phyloP scores from a whole-genome alignment of 2,888 invertebrate genomes.

The Flexamia atlantica region DNA sequence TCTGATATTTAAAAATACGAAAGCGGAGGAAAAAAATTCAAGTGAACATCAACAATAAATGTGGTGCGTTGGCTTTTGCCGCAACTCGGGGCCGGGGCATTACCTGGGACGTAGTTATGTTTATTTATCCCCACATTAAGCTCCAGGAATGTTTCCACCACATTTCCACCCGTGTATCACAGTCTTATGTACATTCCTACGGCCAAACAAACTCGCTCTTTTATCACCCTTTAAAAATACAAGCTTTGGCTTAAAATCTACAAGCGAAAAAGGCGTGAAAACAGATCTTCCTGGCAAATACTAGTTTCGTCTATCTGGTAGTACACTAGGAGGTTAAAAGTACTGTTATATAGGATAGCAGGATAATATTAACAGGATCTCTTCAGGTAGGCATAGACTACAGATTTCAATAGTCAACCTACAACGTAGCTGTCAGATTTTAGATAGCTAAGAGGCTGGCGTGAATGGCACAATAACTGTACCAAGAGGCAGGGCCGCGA shows the following conservation, averaged over 20 bases:
- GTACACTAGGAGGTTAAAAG: too few species aligned
- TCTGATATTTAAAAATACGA: neutral
- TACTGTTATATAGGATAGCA: too few species aligned
- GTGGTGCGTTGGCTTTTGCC: neutral
- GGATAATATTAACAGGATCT: too few species aligned
- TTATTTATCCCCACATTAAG: constrained; percentile 16
- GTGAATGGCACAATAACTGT: too few species aligned
- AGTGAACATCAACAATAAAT: constrained; percentile 8
- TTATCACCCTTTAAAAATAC: neutral
- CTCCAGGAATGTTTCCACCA: neutral
- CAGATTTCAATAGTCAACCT: too few species aligned
- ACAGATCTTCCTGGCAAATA: too few species aligned
- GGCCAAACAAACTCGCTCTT: neutral
- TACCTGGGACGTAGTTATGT: neutral
- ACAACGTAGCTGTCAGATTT: too few species aligned
- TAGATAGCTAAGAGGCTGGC: too few species aligned
- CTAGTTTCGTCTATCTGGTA: too few species aligned
- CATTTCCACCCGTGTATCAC: neutral
- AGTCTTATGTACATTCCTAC: constrained; percentile 8
- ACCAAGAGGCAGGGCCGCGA: too few species aligned
- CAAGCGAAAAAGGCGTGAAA: too few species aligned
- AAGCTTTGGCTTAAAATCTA: neutral
- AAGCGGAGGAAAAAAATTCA: neutral
- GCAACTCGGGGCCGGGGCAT: neutral
- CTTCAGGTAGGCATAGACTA: too few species aligned